These are phyloP conservation scores for Syncerus caffer DNA, from an alignment of 2,797 vertebrate genomes.

Conservation along the genomic window DNA sequence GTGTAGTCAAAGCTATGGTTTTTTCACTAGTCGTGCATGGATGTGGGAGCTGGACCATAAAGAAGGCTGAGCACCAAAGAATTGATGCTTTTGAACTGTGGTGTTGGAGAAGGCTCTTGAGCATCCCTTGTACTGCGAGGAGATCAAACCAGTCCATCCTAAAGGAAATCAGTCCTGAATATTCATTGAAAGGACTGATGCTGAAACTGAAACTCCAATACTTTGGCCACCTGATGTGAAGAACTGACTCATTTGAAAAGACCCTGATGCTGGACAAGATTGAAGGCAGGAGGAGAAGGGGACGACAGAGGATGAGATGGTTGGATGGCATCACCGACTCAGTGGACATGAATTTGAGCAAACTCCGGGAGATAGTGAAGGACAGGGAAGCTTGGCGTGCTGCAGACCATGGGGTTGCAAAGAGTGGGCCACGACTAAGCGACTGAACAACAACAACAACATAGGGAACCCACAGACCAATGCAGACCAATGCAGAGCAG, in stretches of 20 bases:
- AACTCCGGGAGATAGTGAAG: background rate
- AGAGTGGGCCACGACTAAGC: background rate
- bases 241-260: background rate
- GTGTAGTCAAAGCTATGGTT: background rate
- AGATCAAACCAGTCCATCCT: background rate
- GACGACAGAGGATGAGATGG: background rate
- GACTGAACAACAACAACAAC: background rate
- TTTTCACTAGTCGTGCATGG: background rate
- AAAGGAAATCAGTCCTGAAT: background rate
- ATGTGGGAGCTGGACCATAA: background rate
- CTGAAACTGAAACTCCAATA: background rate
- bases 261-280: background rate
- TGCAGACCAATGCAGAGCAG: background rate
- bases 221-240: background rate
- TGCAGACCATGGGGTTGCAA: background rate
- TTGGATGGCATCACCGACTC: background rate
- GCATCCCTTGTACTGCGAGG: background rate
- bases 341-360: background rate
- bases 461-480: background rate
- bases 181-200: background rate
- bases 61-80: background rate
- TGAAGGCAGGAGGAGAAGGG: background rate
- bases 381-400: background rate
- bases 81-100: background rate
- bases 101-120: background rate